Percentiles rank a stretch among this genome's conserved stretches.
phyloP scores from a whole-genome alignment of 2,888 invertebrate genomes.

The Pyrgus malvae region DNA sequence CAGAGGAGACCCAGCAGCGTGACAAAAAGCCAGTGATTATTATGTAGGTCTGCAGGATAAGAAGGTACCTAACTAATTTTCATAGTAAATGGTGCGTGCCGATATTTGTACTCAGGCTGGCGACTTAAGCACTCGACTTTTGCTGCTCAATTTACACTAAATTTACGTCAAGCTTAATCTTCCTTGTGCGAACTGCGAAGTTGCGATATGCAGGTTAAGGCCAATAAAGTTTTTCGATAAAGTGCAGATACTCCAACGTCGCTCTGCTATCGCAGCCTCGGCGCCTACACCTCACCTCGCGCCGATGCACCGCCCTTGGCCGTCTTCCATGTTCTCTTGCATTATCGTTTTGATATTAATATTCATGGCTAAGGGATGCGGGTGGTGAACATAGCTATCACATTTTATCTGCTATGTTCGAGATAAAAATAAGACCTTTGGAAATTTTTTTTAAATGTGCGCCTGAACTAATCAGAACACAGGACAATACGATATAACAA shows the following conservation, averaged over 20 bases:
- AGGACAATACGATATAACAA: too few species aligned
- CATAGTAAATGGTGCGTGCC: too few species aligned
- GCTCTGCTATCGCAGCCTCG: slow-evolving; percentile 20
- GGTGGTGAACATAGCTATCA: slow-evolving; percentile 41
- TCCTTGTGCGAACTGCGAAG: neutral
- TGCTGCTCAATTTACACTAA: neutral
- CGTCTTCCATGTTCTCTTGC: slow-evolving; percentile 50
- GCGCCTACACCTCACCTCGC: slow-evolving; percentile 30
- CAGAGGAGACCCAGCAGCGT: too few species aligned
- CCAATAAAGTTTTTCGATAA: slow-evolving; percentile 33
- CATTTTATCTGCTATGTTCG: slow-evolving; percentile 17
- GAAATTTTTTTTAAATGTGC: neutral
- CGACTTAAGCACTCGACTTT: too few species aligned
- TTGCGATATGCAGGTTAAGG: slow-evolving; percentile 23
- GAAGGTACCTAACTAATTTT: too few species aligned
- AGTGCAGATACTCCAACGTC: slow-evolving; percentile 30
- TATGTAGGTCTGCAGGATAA: too few species aligned
- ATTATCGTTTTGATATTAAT: slow-evolving; percentile 50
- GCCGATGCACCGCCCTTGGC: slow-evolving; percentile 54
- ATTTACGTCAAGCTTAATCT: neutral
- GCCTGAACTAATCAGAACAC: too few species aligned
- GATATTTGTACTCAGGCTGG: too few species aligned
- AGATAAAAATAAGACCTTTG: slow-evolving; percentile 1
- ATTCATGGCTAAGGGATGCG: slow-evolving; percentile 47
- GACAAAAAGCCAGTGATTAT: too few species aligned